Base-by-base conservation (phyloP, 1,140 invertebrate genomes). In the Pogonognathellus flavescens region DNA sequence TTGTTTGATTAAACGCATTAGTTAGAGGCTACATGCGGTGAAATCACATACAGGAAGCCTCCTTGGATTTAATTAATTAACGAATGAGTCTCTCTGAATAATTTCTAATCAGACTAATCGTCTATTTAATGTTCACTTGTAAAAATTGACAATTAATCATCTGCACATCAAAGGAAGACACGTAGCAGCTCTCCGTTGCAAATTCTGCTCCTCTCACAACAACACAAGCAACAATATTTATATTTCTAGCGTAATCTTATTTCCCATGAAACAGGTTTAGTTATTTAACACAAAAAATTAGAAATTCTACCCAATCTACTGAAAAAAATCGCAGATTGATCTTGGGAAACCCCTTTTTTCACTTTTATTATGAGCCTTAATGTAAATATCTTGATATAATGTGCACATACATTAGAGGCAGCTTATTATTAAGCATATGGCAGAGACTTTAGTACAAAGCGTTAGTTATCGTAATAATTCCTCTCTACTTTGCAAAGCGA, bases 111-210 rank as follows among this genome's bases (percentile, higher is more conserved):
- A 76, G 41, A 8, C 25, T 50, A 31, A 76, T 76, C 70, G 70
- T 76, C 25, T 49, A 31, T 76, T 76, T 76, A 76, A 76, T 76
- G 70, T 76, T 31, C 49, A 76, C 70, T 76, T 76, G 14, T 76
- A 76, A 76, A 76, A 76, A 50, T 50, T 49, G 41, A 76, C 49
- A 76, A 76, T 76, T 76, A 76, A 76, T 76, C 70, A 76, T 18
- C 11, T 49, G 25, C 49, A 49, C n/a, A 76, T 76, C 7, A 50
- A 76, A 76, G 70, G 70, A 76, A 76, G 70, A 76, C 70, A 76
- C 70, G 70, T 76, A 76, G 41, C 2, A 25, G 1, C n/a, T 76
- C 70, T 76, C 31, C 70, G n/a, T n/a, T 50, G 70, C 16, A 50
- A 41, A 49, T 50, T 57, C n/a, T 57, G 11, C 9, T 57, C 2